Conservation (phyloP, 1,140 invertebrate species). For the Lineus longissimus region DNA sequence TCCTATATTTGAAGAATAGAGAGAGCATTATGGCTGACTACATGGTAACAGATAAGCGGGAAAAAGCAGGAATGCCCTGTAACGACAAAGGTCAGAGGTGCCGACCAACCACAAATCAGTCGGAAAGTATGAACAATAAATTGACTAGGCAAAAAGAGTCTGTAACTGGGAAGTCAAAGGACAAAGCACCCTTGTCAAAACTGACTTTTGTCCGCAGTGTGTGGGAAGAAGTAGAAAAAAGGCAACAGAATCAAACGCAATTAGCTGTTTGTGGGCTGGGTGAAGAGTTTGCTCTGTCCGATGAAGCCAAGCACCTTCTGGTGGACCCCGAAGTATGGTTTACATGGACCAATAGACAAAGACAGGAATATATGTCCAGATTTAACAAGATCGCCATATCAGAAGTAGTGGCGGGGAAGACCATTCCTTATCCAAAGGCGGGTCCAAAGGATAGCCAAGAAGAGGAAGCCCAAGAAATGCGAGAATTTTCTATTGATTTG, state of each 20-base stretch:
- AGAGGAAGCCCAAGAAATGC: no score
- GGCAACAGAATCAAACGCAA: not conserved
- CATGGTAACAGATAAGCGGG: not conserved
- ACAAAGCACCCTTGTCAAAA: not conserved
- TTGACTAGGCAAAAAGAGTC: not conserved
- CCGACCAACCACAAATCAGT: not conserved
- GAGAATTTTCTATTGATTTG: no score
- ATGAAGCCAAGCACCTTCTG: not conserved
- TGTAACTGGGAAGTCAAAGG: not conserved
- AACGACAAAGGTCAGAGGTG: not conserved
- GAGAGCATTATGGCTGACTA: not conserved
- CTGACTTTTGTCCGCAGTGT: not conserved
- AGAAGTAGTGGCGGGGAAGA: no score
- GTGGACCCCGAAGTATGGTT: not conserved
- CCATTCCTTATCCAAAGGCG: no score
- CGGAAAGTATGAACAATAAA: not conserved
- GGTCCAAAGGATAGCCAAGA: no score
- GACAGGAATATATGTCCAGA: not conserved
- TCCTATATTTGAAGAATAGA: not conserved
- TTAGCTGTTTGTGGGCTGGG: not conserved
- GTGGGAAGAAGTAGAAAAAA: not conserved
- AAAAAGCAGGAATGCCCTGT: not conserved
- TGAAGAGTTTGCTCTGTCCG: not conserved
- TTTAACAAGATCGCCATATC: no score
- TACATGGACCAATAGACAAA: not conserved